A percentile compares a stretch with the other conserved stretches of the same genome.
Evolutionary conservation across 2,113 vertebrate species (phyloP).

Genomic region (Andinoacara biseriatus): DNA sequence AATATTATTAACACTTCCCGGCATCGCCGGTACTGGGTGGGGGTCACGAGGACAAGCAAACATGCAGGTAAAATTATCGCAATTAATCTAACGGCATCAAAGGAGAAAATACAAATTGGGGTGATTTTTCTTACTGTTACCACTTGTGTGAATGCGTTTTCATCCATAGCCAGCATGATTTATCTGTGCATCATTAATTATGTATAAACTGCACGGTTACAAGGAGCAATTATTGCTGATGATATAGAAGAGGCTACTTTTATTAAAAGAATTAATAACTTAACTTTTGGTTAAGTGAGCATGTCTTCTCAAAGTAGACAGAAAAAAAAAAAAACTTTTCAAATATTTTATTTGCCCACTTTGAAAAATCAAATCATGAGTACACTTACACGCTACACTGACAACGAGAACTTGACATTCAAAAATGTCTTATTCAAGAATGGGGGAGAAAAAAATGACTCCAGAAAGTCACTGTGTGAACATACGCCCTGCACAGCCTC

Average conservation of each 20-base stretch:
- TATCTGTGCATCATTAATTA: neutral
- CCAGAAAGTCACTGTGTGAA: constrained; percentile 12
- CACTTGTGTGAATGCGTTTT: neutral
- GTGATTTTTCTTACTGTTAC: constrained; percentile 13
- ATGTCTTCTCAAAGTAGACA: neutral
- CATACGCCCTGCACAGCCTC: neutral
- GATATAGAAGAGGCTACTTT: neutral
- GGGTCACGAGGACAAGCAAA: constrained; percentile 46
- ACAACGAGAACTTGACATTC: constrained; percentile 10
- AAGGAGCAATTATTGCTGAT: neutral
- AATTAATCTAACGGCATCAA: constrained; percentile 66
- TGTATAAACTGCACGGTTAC: too few species aligned
- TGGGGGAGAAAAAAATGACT: constrained; percentile 4
- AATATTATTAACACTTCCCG: constrained; percentile 79
- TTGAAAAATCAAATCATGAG: constrained; percentile 19
- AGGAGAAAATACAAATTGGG: constrained; percentile 50
- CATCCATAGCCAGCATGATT: neutral
- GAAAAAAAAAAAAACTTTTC: neutral
- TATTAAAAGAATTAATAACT: neutral
- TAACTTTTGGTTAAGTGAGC: neutral
- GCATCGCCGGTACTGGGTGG: constrained; percentile 40
- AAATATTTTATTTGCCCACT: constrained; percentile 8
- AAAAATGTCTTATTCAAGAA: constrained; percentile 33
- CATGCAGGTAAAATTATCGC: constrained; percentile 55
- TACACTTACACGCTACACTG: neutral